These are phyloP conservation scores for Apostichopus leukothele DNA, from an alignment of 53 echinoderm and acorn worm genomes.

Conservation along the genomic window DNA sequence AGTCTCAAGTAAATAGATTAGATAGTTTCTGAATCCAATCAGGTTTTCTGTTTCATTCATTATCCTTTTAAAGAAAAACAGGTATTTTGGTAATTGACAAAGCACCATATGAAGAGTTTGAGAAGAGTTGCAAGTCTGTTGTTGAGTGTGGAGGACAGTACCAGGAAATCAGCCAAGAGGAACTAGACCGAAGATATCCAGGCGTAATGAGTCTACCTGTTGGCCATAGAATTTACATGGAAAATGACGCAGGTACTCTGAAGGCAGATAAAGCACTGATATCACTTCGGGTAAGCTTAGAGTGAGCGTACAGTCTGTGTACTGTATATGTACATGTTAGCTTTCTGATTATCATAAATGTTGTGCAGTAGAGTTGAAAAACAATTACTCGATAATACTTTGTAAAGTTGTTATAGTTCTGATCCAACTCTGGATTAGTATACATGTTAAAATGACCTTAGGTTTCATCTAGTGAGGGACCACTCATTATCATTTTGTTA, in stretches of 20 bases:
- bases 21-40: too few species aligned
- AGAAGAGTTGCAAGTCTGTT: constrained; percentile 1
- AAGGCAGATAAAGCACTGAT: constrained; percentile 34
- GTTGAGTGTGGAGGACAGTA: neutral
- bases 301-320: too few species aligned
- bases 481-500: too few species aligned
- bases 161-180: neutral
- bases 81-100: constrained; percentile 6
- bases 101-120: constrained; percentile 4
- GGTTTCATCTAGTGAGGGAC: too few species aligned
- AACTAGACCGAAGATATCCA: neutral
- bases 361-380: too few species aligned
- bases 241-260: constrained; percentile 15
- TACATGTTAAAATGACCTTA: too few species aligned
- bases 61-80: neutral
- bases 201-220: neutral
- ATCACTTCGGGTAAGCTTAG: constrained; percentile 32
- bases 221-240: constrained; percentile 14
- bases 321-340: too few species aligned
- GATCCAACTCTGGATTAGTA: too few species aligned
- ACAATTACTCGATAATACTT: too few species aligned
- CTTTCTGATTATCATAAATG: too few species aligned
- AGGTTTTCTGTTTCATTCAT: neutral
- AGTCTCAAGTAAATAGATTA: too few species aligned
- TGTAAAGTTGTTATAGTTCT: too few species aligned